phyloP scores from a whole-genome alignment of 2,888 invertebrate genomes.

The Cyclophora punctaria region DNA sequence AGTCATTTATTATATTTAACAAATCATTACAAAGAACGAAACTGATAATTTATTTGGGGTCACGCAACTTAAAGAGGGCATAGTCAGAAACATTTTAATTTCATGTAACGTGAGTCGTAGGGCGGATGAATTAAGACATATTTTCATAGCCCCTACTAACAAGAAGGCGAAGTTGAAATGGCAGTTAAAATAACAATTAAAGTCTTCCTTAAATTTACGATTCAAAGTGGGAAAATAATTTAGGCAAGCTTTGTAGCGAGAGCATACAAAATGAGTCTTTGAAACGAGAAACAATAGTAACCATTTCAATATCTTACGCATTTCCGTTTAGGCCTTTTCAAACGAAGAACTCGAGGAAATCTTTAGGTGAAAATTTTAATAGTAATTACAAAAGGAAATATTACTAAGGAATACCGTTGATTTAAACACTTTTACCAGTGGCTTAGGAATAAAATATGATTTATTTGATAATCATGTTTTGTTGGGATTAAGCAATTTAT shows the following conservation, averaged over 20 bases:
- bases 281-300: conserved; percentile 63
- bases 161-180: conserved; percentile 63
- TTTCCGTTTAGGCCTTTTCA: conserved; percentile 53
- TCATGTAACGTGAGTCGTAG: conserved; percentile 68
- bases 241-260: conserved; percentile 55
- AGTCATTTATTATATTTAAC: too few relatives aligned
- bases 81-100: conserved; percentile 43
- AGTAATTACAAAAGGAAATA: conserved; percentile 64
- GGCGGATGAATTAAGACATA: conserved; percentile 70
- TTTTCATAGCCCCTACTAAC: conserved; percentile 53
- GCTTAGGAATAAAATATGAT: conserved; percentile 25
- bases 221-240: conserved; percentile 71
- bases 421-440: conserved; percentile 49
- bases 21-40: conserved; percentile 15
- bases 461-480: conserved; percentile 27
- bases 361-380: conserved; percentile 68
- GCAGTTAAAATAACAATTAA: conserved; percentile 76
- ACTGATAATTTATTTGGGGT: conserved; percentile 35
- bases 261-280: conserved; percentile 59
- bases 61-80: conserved; percentile 19
- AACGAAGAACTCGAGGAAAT: conserved; percentile 40
- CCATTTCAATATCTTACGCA: conserved; percentile 48
- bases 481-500: conserved; percentile 13
- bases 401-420: conserved; percentile 62
- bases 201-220: conserved; percentile 72